A percentile compares a stretch with the other conserved stretches of the same genome.
Evolutionary conservation across 1,140 invertebrate genomes (phyloP).

Genomic region (Diorhabda elongata): DNA sequence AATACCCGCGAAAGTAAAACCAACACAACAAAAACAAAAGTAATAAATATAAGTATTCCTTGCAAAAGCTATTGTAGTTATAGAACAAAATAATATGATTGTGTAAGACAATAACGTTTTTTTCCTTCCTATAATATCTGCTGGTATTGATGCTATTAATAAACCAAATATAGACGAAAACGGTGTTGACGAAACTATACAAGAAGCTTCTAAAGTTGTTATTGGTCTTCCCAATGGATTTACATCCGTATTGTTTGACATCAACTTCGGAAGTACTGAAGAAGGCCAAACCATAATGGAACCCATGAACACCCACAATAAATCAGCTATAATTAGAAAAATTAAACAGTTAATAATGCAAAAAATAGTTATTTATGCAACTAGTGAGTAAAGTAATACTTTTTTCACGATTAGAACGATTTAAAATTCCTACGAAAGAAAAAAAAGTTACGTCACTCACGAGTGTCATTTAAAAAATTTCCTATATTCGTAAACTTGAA

Average conservation of each 20-base stretch:
- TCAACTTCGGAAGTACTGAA: neutral
- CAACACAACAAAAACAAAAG: neutral
- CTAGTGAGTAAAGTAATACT: too few species aligned
- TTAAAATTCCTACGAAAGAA: too few species aligned
- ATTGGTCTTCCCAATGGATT: neutral
- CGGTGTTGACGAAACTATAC: neutral
- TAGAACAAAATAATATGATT: neutral
- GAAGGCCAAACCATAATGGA: neutral
- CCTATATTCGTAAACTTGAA: too few species aligned
- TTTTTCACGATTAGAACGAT: too few species aligned
- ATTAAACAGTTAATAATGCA: neutral
- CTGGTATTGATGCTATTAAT: neutral
- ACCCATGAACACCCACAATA: neutral
- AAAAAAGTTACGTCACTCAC: too few species aligned
- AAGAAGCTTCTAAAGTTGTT: neutral
- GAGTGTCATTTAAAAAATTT: too few species aligned
- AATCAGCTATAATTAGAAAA: neutral
- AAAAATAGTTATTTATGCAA: too few species aligned
- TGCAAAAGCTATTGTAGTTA: neutral
- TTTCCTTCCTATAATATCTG: neutral
- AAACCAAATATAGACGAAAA: neutral
- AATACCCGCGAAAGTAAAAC: neutral
- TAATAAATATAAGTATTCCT: neutral
- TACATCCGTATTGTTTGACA: slow-evolving; percentile 6
- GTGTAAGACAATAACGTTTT: neutral